These are phyloP conservation scores for Eriocheir sinensis DNA, from an alignment of 1,140 invertebrate species.

Conservation along the genomic window DNA sequence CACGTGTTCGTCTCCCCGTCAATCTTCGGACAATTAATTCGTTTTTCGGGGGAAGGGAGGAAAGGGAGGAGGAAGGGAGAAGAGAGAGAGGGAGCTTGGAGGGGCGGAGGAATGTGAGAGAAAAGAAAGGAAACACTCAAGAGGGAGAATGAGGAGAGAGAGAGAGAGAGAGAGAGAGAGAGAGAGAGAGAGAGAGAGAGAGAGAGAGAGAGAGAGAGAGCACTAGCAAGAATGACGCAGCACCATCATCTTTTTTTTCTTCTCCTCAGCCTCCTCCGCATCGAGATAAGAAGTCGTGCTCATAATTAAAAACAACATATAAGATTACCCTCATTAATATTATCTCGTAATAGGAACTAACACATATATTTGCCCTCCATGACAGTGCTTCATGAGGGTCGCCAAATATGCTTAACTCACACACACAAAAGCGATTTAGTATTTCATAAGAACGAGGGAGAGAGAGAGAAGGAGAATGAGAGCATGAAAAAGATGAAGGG, in stretches of 20 bases:
- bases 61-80: neutral
- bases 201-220: conserved; percentile 6
- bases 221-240: neutral
- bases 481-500: neutral
- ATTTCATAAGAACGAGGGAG: too few relatives aligned
- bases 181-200: conserved; percentile 1
- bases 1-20: conserved; percentile 12
- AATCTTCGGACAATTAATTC: conserved; percentile 39
- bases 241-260: too few relatives aligned
- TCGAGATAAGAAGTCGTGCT: too few relatives aligned
- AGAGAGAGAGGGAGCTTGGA: neutral
- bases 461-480: conserved; percentile 18
- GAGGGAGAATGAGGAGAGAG: neutral
- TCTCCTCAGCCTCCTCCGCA: too few relatives aligned
- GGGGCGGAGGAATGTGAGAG: neutral
- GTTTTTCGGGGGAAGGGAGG: neutral
- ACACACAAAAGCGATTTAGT: too few relatives aligned
- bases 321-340: too few relatives aligned
- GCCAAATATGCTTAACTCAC: too few relatives aligned
- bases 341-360: too few relatives aligned
- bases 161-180: conserved; percentile 30
- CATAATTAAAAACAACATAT: too few relatives aligned
- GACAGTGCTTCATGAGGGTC: too few relatives aligned
- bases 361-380: too few relatives aligned
- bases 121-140: neutral